Evolutionary conservation across 2,888 invertebrate genomes (phyloP).

Genomic region (Choreutis nemorana): DNA sequence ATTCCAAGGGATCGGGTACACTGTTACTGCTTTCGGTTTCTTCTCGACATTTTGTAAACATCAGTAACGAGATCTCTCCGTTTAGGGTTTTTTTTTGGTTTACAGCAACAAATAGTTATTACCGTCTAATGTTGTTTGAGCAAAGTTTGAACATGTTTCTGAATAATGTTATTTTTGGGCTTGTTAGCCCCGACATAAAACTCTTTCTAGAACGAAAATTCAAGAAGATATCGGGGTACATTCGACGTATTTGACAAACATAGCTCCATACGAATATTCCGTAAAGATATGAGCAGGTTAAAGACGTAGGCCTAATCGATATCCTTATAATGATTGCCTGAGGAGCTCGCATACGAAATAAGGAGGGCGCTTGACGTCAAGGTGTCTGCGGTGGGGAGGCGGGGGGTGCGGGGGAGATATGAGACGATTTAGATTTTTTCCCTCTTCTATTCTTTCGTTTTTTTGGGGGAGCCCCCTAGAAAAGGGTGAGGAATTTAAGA

Average conservation of each 20-base stretch:
- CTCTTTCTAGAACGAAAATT: not conserved
- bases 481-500: constrained; percentile 68
- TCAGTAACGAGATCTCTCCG: too few relatives aligned
- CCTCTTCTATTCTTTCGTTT: constrained; percentile 66
- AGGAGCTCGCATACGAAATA: constrained; percentile 68
- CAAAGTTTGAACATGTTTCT: too few relatives aligned
- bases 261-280: constrained; percentile 39
- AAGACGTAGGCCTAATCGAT: constrained; percentile 64
- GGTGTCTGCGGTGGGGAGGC: constrained; percentile 47
- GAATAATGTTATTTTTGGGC: too few relatives aligned
- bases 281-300: constrained; percentile 61
- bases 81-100: too few relatives aligned
- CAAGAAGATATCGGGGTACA: not conserved
- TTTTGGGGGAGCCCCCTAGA: constrained; percentile 64
- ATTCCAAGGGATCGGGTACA: not conserved
- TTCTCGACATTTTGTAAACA: too few relatives aligned
- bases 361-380: constrained; percentile 60
- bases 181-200: too few relatives aligned
- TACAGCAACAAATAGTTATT: too few relatives aligned
- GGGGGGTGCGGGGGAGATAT: constrained; percentile 47
- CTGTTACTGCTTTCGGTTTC: too few relatives aligned
- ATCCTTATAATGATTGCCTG: constrained; percentile 67
- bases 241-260: not conserved
- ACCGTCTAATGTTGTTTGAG: too few relatives aligned
- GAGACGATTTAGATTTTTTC: constrained; percentile 68